These are phyloP conservation scores for Drosophila baimaii DNA, from an alignment of 1,140 invertebrate genomes.

Conservation along the genomic window DNA sequence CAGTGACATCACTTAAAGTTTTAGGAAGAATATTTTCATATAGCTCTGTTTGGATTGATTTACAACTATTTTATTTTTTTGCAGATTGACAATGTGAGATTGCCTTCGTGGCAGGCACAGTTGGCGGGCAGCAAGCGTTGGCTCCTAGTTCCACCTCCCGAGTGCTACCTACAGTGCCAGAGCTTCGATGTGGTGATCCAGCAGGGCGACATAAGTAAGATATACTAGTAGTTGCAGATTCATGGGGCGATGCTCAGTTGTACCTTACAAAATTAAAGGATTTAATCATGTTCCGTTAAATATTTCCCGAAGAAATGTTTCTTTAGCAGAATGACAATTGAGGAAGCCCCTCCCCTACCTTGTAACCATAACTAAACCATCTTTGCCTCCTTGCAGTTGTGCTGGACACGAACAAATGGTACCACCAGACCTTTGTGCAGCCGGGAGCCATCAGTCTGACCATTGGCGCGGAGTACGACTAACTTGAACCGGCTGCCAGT, in stretches of 20 bases:
- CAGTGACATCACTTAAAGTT: background rate
- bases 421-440: constrained; percentile 94
- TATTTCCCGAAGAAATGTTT: background rate
- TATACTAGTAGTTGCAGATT: too few relatives aligned
- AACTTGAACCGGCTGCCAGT: constrained; percentile 62
- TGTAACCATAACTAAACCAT: background rate
- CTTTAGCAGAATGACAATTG: background rate
- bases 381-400: constrained; percentile 89
- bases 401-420: constrained; percentile 97
- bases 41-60: background rate
- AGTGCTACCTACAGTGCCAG: constrained; percentile 92
- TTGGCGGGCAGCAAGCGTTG: constrained; percentile 93
- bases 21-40: background rate
- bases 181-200: constrained; percentile 89
- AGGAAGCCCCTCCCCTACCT: background rate
- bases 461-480: constrained; percentile 98
- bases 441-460: constrained; percentile 96
- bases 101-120: constrained; percentile 98
- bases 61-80: background rate
- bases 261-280: background rate
- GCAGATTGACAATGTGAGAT: constrained; percentile 95
- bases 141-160: constrained; percentile 93
- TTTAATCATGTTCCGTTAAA: too few relatives aligned
- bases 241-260: too few relatives aligned
- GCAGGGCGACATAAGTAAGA: constrained; percentile 95